A percentile compares a stretch with the other conserved stretches of the same genome.
Conservation (phyloP, 2,888 invertebrate species). For the Trissolcus brochymenae region DNA sequence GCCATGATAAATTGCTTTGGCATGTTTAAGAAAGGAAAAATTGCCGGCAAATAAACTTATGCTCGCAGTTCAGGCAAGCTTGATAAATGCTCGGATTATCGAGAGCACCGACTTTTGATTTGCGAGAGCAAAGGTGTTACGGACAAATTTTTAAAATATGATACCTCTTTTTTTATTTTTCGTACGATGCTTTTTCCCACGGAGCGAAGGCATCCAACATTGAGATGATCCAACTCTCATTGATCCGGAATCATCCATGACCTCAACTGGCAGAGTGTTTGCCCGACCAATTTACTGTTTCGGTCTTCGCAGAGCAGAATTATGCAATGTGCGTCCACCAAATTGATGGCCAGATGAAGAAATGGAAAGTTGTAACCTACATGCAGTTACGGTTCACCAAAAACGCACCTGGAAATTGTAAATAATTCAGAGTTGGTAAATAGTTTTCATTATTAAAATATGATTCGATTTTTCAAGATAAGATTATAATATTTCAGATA, state of each 20-base stretch:
- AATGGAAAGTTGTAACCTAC: no score
- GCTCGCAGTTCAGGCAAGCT: conserved; percentile 13
- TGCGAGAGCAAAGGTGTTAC: not conserved
- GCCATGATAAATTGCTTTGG: conserved; percentile 37
- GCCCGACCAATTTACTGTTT: no score
- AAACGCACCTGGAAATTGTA: no score
- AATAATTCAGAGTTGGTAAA: no score
- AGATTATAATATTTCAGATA: no score
- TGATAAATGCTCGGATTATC: conserved; percentile 44
- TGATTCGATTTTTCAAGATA: no score
- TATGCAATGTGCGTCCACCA: not conserved
- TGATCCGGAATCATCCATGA: not conserved
- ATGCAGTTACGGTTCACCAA: no score
- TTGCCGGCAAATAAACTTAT: conserved; percentile 34
- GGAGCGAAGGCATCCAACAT: no score
- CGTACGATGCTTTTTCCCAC: not conserved
- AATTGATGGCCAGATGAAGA: not conserved
- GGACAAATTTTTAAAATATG: not conserved
- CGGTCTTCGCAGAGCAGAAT: not conserved
- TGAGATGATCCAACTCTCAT: not conserved
- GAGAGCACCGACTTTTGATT: conserved; percentile 10
- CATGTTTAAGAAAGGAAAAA: conserved; percentile 33
- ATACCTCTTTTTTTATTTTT: not conserved
- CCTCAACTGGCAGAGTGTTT: no score
- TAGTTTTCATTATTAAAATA: no score